Percentiles rank a stretch among this genome's conserved stretches.
These are phyloP conservation scores for Epicampocera succincta DNA, from an alignment of 2,888 invertebrate species.

Conservation along the genomic window DNA sequence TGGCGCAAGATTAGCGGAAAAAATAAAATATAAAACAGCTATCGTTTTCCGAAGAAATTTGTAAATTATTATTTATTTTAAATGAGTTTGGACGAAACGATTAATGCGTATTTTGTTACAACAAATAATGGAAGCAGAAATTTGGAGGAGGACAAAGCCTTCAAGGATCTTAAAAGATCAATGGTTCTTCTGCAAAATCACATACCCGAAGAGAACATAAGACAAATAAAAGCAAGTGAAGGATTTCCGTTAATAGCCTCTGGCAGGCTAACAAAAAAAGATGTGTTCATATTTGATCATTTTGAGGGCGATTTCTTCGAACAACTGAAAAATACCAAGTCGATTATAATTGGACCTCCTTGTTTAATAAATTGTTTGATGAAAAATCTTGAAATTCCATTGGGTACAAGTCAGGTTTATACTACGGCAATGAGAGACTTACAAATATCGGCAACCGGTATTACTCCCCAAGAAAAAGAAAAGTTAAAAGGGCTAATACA, in stretches of 20 bases:
- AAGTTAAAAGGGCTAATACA: slow-evolving; percentile 85
- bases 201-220: slow-evolving; percentile 77
- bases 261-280: slow-evolving; percentile 84
- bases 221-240: slow-evolving; percentile 86
- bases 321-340: slow-evolving; percentile 85
- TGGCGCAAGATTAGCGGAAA: slow-evolving; percentile 12
- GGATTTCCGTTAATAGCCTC: slow-evolving; percentile 83
- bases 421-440: slow-evolving; percentile 90
- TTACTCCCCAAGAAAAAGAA: slow-evolving; percentile 83
- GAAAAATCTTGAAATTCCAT: slow-evolving; percentile 88
- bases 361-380: slow-evolving; percentile 89
- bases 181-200: slow-evolving; percentile 74
- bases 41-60: not conserved
- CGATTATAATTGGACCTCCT: slow-evolving; percentile 91
- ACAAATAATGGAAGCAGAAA: slow-evolving; percentile 63
- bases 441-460: slow-evolving; percentile 86
- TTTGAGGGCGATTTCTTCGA: slow-evolving; percentile 89
- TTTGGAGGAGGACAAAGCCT: slow-evolving; percentile 62
- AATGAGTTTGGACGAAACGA: slow-evolving; percentile 77
- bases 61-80: not conserved
- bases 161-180: slow-evolving; percentile 72
- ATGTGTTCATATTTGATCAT: slow-evolving; percentile 89
- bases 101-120: slow-evolving; percentile 79
- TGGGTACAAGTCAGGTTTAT: slow-evolving; percentile 88
- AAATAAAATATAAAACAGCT: slow-evolving; percentile 12